These are phyloP conservation scores for Corythornis madagascariensis DNA, from an alignment of 2,113 vertebrate genomes.

Conservation along the genomic window DNA sequence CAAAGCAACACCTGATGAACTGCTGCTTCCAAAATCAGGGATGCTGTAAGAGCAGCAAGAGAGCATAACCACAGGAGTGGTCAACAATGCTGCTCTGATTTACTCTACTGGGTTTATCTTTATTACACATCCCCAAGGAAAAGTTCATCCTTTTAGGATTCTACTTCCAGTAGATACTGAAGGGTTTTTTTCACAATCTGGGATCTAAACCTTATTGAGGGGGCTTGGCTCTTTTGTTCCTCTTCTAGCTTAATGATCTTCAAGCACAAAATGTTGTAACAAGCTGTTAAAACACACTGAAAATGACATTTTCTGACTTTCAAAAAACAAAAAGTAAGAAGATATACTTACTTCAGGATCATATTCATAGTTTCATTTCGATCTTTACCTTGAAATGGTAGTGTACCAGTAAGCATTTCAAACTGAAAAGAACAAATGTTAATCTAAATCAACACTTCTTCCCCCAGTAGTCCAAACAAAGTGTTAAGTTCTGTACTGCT, in stretches of 20 bases:
- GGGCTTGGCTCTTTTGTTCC: neutral
- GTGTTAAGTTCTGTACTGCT: neutral
- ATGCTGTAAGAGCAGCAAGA: neutral
- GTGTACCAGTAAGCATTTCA: conserved; percentile 96
- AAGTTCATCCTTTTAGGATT: neutral
- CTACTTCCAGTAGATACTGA: neutral
- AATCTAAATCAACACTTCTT: conserved; percentile 42
- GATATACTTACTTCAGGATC: conserved; percentile 94
- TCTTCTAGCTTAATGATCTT: neutral
- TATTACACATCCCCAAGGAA: neutral
- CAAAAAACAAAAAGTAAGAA: neutral
- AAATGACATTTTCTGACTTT: neutral
- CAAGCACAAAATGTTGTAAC: neutral
- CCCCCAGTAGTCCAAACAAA: neutral
- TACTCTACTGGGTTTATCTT: neutral
- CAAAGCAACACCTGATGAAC: conserved; percentile 12
- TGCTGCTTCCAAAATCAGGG: conserved; percentile 6
- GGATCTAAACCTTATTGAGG: neutral
- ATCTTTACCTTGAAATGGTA: conserved; percentile 98
- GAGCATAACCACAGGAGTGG: neutral
- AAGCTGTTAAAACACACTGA: neutral
- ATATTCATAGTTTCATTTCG: conserved; percentile 99
- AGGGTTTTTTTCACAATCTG: neutral
- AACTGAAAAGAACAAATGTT: conserved; percentile 81
- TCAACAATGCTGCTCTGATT: neutral